A percentile compares a stretch with the other conserved stretches of the same genome.
These are phyloP conservation scores for Eristalis pertinax DNA, from an alignment of 2,888 invertebrate genomes.

Conservation along the genomic window DNA sequence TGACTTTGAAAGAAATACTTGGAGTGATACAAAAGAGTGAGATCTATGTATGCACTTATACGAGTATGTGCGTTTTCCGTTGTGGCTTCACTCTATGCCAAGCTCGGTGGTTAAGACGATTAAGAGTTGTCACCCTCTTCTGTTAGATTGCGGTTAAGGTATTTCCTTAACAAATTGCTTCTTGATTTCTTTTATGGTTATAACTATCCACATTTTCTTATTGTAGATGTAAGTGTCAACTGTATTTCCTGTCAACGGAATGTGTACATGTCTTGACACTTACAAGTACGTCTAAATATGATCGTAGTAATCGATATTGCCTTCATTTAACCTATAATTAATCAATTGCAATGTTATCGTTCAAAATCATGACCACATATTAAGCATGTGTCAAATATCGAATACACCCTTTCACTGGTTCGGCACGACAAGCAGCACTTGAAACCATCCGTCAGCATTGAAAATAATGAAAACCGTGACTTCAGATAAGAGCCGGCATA, in stretches of 20 bases:
- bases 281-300: neutral
- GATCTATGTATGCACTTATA: neutral
- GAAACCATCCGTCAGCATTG: conserved; percentile 11
- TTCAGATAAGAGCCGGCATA: conserved; percentile 57
- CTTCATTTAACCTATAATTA: neutral
- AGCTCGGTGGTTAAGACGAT: conserved; percentile 55
- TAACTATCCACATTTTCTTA: neutral
- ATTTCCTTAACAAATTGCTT: conserved; percentile 54
- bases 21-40: neutral
- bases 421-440: neutral
- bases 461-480: conserved; percentile 61
- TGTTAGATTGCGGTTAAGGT: conserved; percentile 49
- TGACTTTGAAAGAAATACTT: neutral
- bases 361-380: neutral
- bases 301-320: neutral
- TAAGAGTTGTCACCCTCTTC: conserved; percentile 28
- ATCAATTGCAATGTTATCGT: neutral
- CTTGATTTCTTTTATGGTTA: conserved; percentile 11
- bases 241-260: neutral
- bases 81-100: neutral
- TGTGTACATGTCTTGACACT: no score
- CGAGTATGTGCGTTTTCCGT: conserved; percentile 2
- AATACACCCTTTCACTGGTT: conserved; percentile 33
- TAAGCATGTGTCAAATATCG: neutral
- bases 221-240: neutral